These are phyloP conservation scores for Eupithecia dodoneata DNA, from an alignment of 2,888 invertebrate species.

Conservation along the genomic window DNA sequence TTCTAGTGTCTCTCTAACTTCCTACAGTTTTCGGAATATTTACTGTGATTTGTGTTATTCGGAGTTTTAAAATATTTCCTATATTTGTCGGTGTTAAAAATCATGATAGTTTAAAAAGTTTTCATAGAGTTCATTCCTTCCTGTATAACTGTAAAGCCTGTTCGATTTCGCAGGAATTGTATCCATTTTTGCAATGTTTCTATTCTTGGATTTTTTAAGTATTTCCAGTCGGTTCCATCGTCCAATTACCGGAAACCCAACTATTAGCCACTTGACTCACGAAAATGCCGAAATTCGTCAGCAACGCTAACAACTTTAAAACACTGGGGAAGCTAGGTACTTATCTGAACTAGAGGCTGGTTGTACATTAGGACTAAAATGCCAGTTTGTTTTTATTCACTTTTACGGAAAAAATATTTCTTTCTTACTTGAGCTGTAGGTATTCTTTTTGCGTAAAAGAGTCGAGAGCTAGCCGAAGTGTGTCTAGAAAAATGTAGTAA, in stretches of 20 bases:
- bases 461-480: background rate
- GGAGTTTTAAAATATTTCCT: background rate
- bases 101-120: background rate
- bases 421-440: too few species aligned
- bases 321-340: background rate
- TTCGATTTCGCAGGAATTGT: background rate
- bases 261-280: background rate
- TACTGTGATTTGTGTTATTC: background rate
- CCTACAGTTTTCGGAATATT: background rate
- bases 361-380: background rate
- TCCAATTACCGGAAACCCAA: conserved; percentile 5
- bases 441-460: too few species aligned
- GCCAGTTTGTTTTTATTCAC: background rate
- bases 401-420: background rate
- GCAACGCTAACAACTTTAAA: background rate
- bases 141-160: background rate
- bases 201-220: background rate
- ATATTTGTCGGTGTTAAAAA: background rate
- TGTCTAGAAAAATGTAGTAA: background rate
- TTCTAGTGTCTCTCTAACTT: background rate
- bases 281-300: background rate
- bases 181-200: background rate
- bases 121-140: background rate
- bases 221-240: background rate
- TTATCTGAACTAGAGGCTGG: background rate